A percentile compares a stretch with the other conserved stretches of the same genome.
These are phyloP conservation scores for Synergus umbraculus DNA, from an alignment of 2,888 invertebrate species.

Conservation along the genomic window DNA sequence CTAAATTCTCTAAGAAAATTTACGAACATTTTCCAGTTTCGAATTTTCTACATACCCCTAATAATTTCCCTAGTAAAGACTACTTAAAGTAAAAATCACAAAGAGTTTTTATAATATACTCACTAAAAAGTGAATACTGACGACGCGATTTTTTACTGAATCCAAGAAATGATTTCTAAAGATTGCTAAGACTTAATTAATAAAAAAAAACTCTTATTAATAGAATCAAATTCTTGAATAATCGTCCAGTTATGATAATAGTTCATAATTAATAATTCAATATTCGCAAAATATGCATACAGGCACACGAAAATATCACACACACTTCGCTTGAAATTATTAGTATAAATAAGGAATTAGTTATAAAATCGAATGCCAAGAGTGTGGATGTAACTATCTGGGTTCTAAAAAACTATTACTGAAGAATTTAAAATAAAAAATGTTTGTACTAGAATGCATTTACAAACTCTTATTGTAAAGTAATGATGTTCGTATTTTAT, in stretches of 20 bases:
- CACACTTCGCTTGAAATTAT: slow-evolving; percentile 19
- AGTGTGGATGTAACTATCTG: background rate
- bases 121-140: slow-evolving; percentile 13
- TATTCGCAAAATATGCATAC: background rate
- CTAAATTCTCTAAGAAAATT: background rate
- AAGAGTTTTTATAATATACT: slow-evolving; percentile 19
- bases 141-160: background rate
- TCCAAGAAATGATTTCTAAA: background rate
- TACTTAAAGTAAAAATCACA: slow-evolving; percentile 22
- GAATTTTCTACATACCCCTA: background rate
- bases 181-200: background rate
- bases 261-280: background rate
- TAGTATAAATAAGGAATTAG: slow-evolving; percentile 16
- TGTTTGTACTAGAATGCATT: slow-evolving; percentile 6
- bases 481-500: slow-evolving; percentile 15
- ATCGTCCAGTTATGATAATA: background rate
- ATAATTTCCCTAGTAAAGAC: background rate
- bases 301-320: slow-evolving; percentile 26
- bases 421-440: background rate
- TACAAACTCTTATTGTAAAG: slow-evolving; percentile 26
- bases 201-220: slow-evolving; percentile 23
- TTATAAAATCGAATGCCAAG: slow-evolving; percentile 1
- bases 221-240: background rate
- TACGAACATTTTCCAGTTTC: background rate
- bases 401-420: background rate